Evolutionary conservation across 2,113 vertebrate species (phyloP).

Genomic region (Muntiacus muntjak): DNA sequence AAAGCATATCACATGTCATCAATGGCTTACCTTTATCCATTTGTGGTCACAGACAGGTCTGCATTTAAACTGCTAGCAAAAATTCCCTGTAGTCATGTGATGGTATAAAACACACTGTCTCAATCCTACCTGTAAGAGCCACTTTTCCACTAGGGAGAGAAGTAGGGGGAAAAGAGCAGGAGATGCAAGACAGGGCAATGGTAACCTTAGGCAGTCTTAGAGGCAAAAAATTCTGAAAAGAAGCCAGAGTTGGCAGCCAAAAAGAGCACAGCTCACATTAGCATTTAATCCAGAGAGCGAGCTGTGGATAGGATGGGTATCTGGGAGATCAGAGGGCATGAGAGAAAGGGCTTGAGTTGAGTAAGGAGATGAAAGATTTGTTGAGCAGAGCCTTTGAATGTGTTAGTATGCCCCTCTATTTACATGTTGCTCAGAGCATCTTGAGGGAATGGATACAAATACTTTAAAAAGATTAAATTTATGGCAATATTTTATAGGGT

Average conservation of each 20-base stretch:
- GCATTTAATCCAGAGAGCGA: neutral
- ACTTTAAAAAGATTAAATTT: neutral
- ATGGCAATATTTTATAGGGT: neutral
- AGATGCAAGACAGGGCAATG: neutral
- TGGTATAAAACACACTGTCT: neutral
- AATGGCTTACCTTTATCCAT: neutral
- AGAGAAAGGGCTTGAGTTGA: neutral
- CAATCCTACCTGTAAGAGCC: neutral
- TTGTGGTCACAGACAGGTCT: neutral
- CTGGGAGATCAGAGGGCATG: neutral
- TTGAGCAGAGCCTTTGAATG: neutral
- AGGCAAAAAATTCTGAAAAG: neutral
- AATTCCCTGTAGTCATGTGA: neutral
- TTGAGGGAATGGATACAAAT: neutral
- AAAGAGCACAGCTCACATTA: neutral
- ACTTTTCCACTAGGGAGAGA: neutral
- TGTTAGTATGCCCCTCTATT: neutral
- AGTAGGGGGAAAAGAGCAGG: neutral
- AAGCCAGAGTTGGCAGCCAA: conserved; percentile 1
- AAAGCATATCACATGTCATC: neutral
- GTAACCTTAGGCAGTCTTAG: neutral
- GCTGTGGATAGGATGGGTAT: neutral
- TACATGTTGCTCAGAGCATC: neutral
- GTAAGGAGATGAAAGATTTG: neutral
- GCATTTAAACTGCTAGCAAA: neutral